Conservation (phyloP, 2,888 invertebrate species). For the Allolobophora icterica region DNA sequence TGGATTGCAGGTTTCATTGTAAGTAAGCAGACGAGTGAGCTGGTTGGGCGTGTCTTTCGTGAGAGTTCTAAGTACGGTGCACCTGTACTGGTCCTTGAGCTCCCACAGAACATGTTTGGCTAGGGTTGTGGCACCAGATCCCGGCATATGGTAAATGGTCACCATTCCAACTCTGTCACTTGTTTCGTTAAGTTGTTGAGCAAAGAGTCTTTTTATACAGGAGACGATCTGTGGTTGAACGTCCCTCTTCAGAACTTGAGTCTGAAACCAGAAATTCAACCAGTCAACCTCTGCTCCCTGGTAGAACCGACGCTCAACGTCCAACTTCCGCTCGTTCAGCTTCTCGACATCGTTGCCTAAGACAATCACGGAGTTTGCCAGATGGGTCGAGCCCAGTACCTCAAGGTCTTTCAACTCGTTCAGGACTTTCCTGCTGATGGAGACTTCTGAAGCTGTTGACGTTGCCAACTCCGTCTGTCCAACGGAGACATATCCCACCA, state of each 20-base stretch:
- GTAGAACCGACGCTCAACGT: slow-evolving; percentile 40
- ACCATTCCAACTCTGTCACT: slow-evolving; percentile 48
- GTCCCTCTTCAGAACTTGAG: slow-evolving; percentile 49
- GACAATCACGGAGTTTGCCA: too few relatives aligned
- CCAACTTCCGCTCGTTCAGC: too few relatives aligned
- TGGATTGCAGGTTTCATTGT: slow-evolving; percentile 47
- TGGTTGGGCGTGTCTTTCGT: slow-evolving; percentile 52
- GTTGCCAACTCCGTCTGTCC: slow-evolving; percentile 46
- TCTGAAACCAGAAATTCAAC: slow-evolving; percentile 53
- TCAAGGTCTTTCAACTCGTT: too few relatives aligned
- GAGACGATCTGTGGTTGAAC: background rate
- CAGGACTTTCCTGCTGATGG: too few relatives aligned
- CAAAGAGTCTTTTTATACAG: background rate
- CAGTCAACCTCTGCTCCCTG: slow-evolving; percentile 52
- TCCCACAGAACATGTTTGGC: slow-evolving; percentile 54
- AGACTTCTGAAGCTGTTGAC: slow-evolving; percentile 36
- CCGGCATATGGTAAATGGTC: slow-evolving; percentile 52
- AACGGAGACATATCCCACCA: too few relatives aligned
- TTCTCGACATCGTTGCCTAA: too few relatives aligned
- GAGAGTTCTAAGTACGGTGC: slow-evolving; percentile 51
- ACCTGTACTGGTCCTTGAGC: slow-evolving; percentile 49
- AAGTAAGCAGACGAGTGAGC: slow-evolving; percentile 47
- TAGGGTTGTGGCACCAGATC: slow-evolving; percentile 55
- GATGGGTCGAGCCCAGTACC: too few relatives aligned
- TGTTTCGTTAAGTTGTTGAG: slow-evolving; percentile 36